Evolutionary conservation across 2,888 invertebrate genomes (phyloP), one percentile per base, ranked within the genome.

Genomic region (Tetrapedia diversipes): DNA sequence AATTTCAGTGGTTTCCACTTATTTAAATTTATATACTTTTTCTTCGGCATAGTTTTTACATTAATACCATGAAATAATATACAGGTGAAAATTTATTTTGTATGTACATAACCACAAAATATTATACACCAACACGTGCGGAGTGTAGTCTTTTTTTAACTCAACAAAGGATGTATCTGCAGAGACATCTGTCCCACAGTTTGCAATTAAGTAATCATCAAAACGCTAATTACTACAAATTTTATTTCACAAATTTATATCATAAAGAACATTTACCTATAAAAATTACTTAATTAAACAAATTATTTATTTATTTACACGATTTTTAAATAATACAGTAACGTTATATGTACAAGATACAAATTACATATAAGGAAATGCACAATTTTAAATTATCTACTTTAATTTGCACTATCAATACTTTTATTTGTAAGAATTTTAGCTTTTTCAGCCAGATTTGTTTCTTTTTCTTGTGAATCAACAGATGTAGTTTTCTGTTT

Each of bases 1-100:
- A 96, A 91, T 76, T 94, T 93, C 0, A 96, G 93, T 6, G 95
- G 94, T 86, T 94, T 94, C 96, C 96, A 96, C 80, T 92, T 92
- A 79, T 91, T 85, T 45, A 47, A 22, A 19, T 43, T 54, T 19
- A 4, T 19, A n/a, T 56, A 32, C 47, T 63, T 73, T 14, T 10
- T 24, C 61, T 68, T 82, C 3, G 49, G n/a, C 85, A 85, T 81
- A n/a, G 54, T 63, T 49, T 34, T 49, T 41, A 27, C 11, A 32
- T n/a, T 45, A 43, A 22, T 37, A 7, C 1, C 49, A 16, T 56
- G n/a, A 49, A 49, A 56, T 37, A 63, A 41, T 41, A n/a, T 56
- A 41, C 3, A 27, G 49, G 37, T 10, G 8, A 19, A 16, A 2
- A 16, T 24, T 22, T 49, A 59, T 19, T n/a, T 19, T 4, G 22